Evolutionary conservation across 2,888 invertebrate species (phyloP).

Genomic region (Cantharis lateralis): DNA sequence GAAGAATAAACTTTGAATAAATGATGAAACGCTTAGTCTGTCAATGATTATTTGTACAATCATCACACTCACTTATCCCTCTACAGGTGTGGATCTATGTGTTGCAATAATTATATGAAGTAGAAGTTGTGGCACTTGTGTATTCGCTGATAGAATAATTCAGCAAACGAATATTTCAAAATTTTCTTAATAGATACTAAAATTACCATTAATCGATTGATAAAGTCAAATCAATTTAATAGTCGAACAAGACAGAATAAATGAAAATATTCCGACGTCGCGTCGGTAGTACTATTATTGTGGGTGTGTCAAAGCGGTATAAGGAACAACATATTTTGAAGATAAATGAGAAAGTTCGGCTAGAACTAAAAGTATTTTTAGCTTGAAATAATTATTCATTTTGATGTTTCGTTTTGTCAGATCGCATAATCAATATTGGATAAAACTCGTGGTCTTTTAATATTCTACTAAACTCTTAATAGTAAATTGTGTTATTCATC

Average conservation of each 20-base stretch:
- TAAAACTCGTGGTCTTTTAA: neutral
- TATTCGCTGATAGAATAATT: neutral
- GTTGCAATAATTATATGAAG: neutral
- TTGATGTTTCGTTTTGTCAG: conserved; percentile 1
- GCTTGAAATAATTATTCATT: conserved; percentile 32
- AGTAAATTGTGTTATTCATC: neutral
- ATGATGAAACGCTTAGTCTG: conserved; percentile 21
- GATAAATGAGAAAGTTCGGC: conserved; percentile 13
- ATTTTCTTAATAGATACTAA: neutral
- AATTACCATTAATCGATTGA: neutral
- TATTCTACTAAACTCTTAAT: neutral
- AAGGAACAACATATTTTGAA: conserved; percentile 10
- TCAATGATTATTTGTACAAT: conserved; percentile 19
- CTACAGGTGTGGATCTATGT: neutral
- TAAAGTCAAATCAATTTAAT: neutral
- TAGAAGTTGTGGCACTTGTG: neutral
- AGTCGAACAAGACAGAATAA: neutral
- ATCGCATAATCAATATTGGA: neutral
- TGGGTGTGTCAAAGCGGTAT: conserved; percentile 13
- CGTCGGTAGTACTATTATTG: neutral
- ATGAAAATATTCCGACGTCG: neutral
- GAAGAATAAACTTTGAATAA: conserved; percentile 32
- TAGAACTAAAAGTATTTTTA: conserved; percentile 6
- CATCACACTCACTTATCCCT: neutral
- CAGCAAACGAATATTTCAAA: neutral